These are phyloP conservation scores for Pipistrellus pipistrellus DNA, from an alignment of 2,797 vertebrate species.

Conservation along the genomic window DNA sequence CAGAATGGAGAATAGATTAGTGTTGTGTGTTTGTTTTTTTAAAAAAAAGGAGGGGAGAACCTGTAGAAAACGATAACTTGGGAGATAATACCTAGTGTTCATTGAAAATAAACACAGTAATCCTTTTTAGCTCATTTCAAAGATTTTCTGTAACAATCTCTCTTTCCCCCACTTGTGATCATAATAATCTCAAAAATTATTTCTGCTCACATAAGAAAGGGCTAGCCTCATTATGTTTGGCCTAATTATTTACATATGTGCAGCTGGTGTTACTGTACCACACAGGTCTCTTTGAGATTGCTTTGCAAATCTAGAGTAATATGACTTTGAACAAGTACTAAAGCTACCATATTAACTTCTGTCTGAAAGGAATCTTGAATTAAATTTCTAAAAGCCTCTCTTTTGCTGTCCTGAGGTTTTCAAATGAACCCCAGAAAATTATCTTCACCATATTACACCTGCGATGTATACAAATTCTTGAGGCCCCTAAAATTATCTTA, in stretches of 20 bases:
- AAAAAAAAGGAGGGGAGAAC: not conserved
- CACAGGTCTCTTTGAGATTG: not conserved
- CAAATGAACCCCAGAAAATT: not conserved
- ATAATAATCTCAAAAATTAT: conserved; percentile 12
- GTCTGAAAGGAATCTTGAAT: not conserved
- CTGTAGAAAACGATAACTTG: conserved; percentile 11
- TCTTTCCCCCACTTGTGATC: not conserved
- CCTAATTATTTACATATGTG: not conserved
- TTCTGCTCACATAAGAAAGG: not conserved
- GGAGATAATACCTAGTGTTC: not conserved
- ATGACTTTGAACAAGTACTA: not conserved
- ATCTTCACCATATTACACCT: not conserved
- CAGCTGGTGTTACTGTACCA: not conserved
- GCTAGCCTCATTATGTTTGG: not conserved
- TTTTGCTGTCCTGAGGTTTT: not conserved
- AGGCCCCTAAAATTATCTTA: not conserved
- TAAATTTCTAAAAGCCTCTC: not conserved
- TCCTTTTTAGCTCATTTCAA: not conserved
- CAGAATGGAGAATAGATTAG: not conserved
- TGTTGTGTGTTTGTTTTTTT: not conserved
- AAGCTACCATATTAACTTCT: not conserved
- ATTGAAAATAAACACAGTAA: conserved; percentile 25
- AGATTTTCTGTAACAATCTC: not conserved
- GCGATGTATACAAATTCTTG: not conserved
- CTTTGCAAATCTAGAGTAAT: not conserved